phyloP scores from a whole-genome alignment of 2,797 vertebrate genomes.

The Pseudotriccus pelzelni region DNA sequence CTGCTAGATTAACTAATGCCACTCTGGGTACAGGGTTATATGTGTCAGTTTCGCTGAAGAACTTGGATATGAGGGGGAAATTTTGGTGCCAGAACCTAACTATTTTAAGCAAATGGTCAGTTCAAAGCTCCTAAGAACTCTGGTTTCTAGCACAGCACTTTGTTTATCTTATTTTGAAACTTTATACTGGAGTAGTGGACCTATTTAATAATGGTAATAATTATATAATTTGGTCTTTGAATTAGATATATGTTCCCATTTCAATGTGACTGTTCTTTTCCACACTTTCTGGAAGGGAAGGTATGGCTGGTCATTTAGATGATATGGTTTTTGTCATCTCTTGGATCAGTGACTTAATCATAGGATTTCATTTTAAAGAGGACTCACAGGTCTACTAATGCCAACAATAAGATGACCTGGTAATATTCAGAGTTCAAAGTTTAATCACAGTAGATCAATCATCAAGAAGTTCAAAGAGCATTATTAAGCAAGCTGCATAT shows the following conservation, averaged over 20 bases:
- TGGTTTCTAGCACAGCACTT: neutral
- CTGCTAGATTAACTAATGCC: neutral
- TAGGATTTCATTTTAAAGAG: slow-evolving; percentile 13
- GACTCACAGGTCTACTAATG: neutral
- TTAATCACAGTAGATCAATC: slow-evolving; percentile 62
- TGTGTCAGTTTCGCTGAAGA: neutral
- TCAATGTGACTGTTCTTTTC: neutral
- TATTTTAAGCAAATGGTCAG: neutral
- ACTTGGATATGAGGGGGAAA: neutral
- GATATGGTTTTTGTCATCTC: neutral
- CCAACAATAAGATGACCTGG: slow-evolving; percentile 31
- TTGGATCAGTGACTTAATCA: neutral
- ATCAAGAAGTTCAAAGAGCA: slow-evolving; percentile 50
- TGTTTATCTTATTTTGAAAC: neutral
- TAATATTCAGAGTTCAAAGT: slow-evolving; percentile 56
- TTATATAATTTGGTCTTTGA: neutral
- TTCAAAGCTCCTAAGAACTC: neutral
- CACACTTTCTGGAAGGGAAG: neutral
- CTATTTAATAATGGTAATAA: neutral
- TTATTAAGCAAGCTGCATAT: slow-evolving; percentile 30
- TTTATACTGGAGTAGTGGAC: neutral
- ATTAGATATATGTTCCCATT: neutral
- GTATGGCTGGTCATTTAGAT: neutral
- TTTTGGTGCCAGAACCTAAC: neutral
- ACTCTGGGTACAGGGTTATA: neutral